Conservation (phyloP, 1,140 invertebrate species). For the Apocrypta bakeri region DNA sequence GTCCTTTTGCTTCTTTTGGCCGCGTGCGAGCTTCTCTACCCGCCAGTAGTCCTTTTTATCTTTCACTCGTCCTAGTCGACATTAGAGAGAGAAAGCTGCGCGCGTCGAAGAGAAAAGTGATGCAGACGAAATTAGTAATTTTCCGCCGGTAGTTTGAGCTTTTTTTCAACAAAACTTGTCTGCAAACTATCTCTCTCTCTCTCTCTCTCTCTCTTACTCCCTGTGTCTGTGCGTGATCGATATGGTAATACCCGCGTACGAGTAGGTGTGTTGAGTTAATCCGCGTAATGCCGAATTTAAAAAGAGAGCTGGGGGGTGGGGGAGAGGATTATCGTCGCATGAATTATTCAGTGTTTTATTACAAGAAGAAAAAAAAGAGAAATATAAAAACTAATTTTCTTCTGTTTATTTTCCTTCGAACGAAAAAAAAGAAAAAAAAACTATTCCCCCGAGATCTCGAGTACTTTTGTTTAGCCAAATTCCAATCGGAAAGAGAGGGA, state of each 20-base stretch:
- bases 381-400: too few relatives aligned
- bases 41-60: slow-evolving; percentile 34
- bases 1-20: slow-evolving; percentile 38
- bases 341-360: background rate
- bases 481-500: background rate
- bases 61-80: slow-evolving; percentile 49
- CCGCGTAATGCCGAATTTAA: background rate
- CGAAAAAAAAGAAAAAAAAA: too few relatives aligned
- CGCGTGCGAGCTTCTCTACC: slow-evolving; percentile 43
- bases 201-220: too few relatives aligned
- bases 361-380: background rate
- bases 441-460: too few relatives aligned
- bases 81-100: background rate
- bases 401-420: background rate
- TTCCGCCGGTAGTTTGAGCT: background rate
- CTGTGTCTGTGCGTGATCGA: slow-evolving; percentile 20
- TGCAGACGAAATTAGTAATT: background rate
- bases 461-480: background rate
- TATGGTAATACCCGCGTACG: slow-evolving; percentile 17
- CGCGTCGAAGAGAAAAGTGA: background rate
- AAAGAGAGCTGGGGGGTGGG: background rate
- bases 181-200: background rate
- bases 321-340: background rate
- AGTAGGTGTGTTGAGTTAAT: background rate
- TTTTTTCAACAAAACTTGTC: background rate